Evolutionary conservation across 2,888 invertebrate genomes (phyloP).

Genomic region (Flabesymbios commensalis): DNA sequence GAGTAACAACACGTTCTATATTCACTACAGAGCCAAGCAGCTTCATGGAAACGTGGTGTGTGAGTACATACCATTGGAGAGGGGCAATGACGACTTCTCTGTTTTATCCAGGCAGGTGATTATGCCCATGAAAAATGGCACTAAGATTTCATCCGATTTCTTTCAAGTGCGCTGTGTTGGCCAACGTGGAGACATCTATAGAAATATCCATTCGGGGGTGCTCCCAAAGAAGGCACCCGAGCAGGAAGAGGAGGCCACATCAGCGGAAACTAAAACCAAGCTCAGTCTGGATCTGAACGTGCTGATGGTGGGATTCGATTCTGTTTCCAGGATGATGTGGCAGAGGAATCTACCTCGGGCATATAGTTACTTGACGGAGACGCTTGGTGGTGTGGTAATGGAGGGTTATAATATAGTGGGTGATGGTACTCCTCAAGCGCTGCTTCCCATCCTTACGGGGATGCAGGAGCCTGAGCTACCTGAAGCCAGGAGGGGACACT

Average conservation of each 20-base stretch:
- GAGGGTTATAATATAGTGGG: background rate
- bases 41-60: background rate
- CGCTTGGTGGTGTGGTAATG: no score
- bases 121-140: background rate
- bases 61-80: background rate
- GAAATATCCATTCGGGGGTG: background rate
- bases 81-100: background rate
- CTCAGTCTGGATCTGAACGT: background rate
- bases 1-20: background rate
- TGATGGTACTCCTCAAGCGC: background rate
- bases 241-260: no score
- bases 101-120: background rate
- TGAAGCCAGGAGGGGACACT: slow-evolving; percentile 13
- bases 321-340: background rate
- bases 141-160: background rate
- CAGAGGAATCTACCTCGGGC: background rate
- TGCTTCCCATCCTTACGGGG: background rate
- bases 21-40: background rate
- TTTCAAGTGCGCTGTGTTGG: background rate
- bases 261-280: no score
- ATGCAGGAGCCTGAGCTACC: slow-evolving; percentile 23
- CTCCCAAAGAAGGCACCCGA: background rate
- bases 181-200: background rate
- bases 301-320: background rate
- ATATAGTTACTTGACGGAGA: background rate